Percentiles rank a stretch among this genome's conserved stretches.
These are phyloP conservation scores for Mustela nigripes DNA, from an alignment of 2,113 vertebrate species.

Conservation along the genomic window DNA sequence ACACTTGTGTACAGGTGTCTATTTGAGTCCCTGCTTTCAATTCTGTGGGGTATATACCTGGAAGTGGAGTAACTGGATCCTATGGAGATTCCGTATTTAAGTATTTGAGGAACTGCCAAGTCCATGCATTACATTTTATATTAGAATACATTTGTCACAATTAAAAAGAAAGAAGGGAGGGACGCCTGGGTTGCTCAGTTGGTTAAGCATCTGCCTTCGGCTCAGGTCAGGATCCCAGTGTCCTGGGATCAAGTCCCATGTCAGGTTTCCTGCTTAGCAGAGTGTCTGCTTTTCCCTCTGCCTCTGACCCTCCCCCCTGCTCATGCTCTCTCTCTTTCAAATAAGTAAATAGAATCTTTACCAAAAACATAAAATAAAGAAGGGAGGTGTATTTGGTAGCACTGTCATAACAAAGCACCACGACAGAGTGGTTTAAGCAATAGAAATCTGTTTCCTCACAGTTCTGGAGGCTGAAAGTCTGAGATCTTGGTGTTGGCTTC, in stretches of 20 bases:
- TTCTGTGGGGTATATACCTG: neutral
- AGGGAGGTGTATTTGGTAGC: neutral
- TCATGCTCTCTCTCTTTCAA: too few relatives aligned
- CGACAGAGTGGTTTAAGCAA: neutral
- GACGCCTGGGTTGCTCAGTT: too few relatives aligned
- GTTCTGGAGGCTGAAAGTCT: neutral
- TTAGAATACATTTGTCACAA: slow-evolving; percentile 12
- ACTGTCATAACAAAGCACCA: neutral
- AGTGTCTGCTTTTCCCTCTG: too few relatives aligned
- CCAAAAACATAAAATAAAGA: neutral
- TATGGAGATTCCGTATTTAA: neutral
- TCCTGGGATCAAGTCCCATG: too few relatives aligned
- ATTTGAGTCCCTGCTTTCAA: neutral
- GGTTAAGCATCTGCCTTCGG: too few relatives aligned
- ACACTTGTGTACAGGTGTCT: neutral
- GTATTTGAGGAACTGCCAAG: neutral
- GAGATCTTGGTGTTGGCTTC: neutral
- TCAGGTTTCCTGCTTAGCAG: too few relatives aligned
- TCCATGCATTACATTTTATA: neutral
- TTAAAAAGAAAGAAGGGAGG: neutral
- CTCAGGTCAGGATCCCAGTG: too few relatives aligned
- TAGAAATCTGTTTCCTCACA: neutral
- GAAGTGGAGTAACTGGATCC: neutral
- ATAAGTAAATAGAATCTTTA: too few relatives aligned
- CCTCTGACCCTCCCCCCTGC: too few relatives aligned